These are phyloP conservation scores for Pheosia tremula DNA, from an alignment of 2,888 invertebrate genomes.

Conservation along the genomic window DNA sequence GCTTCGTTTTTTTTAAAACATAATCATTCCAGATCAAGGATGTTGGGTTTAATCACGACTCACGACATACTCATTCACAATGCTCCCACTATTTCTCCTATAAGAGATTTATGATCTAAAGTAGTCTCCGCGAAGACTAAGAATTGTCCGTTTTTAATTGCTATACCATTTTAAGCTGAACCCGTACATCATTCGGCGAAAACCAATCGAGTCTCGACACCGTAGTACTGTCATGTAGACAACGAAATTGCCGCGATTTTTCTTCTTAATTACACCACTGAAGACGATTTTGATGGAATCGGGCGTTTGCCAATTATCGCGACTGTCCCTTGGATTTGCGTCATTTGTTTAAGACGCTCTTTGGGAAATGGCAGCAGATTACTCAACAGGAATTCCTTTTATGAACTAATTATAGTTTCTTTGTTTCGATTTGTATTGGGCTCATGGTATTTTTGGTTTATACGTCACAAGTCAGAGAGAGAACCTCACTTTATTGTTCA, in stretches of 20 bases:
- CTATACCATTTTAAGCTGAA: too few relatives aligned
- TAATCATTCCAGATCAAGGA: too few relatives aligned
- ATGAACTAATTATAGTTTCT: constrained; percentile 6
- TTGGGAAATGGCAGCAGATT: constrained; percentile 16
- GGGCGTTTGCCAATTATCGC: constrained; percentile 56
- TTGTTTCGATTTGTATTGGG: constrained; percentile 10
- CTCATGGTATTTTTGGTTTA: not conserved
- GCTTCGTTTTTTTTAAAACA: too few relatives aligned
- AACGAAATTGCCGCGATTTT: constrained; percentile 52
- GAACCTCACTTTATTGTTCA: too few relatives aligned
- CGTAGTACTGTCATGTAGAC: constrained; percentile 19
- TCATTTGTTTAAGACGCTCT: constrained; percentile 31
- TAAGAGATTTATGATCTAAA: too few relatives aligned
- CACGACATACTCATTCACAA: too few relatives aligned
- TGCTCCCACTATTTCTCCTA: too few relatives aligned
- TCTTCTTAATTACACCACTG: constrained; percentile 59
- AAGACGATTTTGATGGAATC: constrained; percentile 58
- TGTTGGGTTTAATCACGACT: too few relatives aligned
- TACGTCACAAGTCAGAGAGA: not conserved
- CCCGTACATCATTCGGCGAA: not conserved
- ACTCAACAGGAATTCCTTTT: constrained; percentile 10
- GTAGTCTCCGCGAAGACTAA: too few relatives aligned
- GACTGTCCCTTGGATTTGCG: constrained; percentile 36
- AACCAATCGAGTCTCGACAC: constrained; percentile 14
- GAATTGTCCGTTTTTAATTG: too few relatives aligned